Evolutionary conservation across 2,797 vertebrate species (phyloP).

Genomic region (Phoebastria nigripes): DNA sequence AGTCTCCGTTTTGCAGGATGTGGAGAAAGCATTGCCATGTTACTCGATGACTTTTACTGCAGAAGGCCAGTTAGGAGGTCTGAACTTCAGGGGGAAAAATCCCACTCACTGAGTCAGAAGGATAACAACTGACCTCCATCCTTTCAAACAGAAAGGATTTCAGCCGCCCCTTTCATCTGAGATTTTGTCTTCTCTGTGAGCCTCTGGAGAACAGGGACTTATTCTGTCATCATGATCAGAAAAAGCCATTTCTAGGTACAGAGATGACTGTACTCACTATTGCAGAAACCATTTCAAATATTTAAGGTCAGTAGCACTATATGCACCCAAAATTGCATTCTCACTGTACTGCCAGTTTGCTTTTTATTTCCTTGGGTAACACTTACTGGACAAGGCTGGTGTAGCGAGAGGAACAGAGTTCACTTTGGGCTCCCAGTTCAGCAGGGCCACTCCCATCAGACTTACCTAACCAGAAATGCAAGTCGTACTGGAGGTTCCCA

Average conservation of each 20-base stretch:
- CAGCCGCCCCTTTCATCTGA: neutral
- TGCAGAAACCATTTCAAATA: neutral
- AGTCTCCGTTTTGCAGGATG: neutral
- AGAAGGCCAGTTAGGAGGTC: neutral
- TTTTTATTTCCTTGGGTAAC: neutral
- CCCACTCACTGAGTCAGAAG: neutral
- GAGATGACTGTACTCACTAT: neutral
- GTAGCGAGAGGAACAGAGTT: neutral
- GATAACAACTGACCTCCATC: neutral
- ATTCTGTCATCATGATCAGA: neutral
- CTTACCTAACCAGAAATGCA: slow-evolving; percentile 97
- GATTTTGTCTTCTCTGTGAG: neutral
- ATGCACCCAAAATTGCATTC: neutral
- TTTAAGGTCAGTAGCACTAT: neutral
- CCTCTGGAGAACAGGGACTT: neutral
- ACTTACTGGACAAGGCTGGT: neutral
- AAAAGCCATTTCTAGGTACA: neutral
- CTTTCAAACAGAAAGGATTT: neutral
- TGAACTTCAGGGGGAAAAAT: neutral
- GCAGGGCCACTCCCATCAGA: neutral
- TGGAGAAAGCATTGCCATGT: neutral
- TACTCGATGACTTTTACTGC: neutral
- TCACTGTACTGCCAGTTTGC: neutral
- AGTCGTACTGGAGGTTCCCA: slow-evolving; percentile 90
- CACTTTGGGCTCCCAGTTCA: neutral